Conservation (phyloP, 2,797 vertebrate genomes). For the Manis pentadactyla region DNA sequence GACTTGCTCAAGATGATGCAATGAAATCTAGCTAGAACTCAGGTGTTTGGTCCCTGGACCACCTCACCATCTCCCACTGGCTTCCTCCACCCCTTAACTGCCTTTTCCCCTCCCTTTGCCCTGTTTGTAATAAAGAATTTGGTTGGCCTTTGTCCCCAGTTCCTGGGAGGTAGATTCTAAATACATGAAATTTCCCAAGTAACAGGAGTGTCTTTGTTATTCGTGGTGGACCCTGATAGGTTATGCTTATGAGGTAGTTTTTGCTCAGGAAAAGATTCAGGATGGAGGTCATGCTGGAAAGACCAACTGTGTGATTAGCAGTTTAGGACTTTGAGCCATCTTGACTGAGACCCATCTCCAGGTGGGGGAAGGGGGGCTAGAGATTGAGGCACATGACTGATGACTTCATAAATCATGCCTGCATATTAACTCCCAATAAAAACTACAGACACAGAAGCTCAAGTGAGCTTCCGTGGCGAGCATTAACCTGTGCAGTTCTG, state of each 20-base stretch:
- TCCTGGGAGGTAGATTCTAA: not conserved
- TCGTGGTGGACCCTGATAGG: not conserved
- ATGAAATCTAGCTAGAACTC: not conserved
- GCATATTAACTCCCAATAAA: not conserved
- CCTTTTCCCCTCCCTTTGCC: not conserved
- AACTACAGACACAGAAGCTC: not conserved
- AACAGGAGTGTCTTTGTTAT: not conserved
- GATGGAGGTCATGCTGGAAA: not conserved
- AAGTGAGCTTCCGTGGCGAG: not conserved
- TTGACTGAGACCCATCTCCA: not conserved
- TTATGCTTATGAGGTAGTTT: not conserved
- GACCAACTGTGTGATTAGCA: not conserved
- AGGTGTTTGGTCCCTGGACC: not conserved
- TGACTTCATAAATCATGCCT: not conserved
- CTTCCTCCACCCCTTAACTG: not conserved
- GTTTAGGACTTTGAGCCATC: not conserved
- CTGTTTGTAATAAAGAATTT: not conserved
- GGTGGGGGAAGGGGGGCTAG: not conserved
- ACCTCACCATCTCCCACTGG: too few species aligned
- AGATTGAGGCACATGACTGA: not conserved
- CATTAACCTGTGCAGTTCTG: not conserved
- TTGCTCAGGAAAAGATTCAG: not conserved
- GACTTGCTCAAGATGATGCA: not conserved
- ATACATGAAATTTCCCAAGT: not conserved
- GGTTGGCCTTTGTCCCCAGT: not conserved